Base-by-base conservation (phyloP, 1,140 invertebrate species). In the Samia ricini region DNA sequence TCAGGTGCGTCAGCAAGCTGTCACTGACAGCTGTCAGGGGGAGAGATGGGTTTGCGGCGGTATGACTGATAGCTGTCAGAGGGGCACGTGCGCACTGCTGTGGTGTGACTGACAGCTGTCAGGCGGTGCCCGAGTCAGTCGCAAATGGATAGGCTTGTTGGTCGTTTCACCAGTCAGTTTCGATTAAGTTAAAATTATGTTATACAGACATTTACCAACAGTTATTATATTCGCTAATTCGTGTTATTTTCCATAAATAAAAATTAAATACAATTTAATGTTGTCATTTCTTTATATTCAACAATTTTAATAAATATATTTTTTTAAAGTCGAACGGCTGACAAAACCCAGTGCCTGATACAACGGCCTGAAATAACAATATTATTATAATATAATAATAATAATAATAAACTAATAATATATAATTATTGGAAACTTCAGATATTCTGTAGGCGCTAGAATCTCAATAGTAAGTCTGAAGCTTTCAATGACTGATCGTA, bases 401-500 rank as follows among this genome's bases (percentile, higher is more conserved):
- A 36, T 36, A 42, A 42, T 12, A 42, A 42, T 42, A 1, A 42
- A 42, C 33, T 42, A 42, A 42, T 15, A 0, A 15, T 42, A 42
- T 42, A 42, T 12, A 12, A 79, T 86, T 85, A 87, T 86, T 87
- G 82, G 74, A 84, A 84, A 73, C 77, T 86, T 89, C 82, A 86
- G 84, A 85, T 85, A 56, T 54, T 18, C 52, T 56, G 12, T 62
- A 79, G 77, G 77, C 76, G 82, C 72, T 80, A 73, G 85, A 85
- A 89, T 85, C 85, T 86, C 86, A 85, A 65, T 69, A 49, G 50
- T 57, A 66, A 76, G 78, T 86, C 83, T 87, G 82, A 89, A 88
- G 86, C 56, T 84, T 87, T 81, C 85, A 85, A 88, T 88, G 83
- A 85, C 84, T 85, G 83, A 71, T 76, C 67, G 36, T 67, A 64